Percentiles rank a stretch among this genome's conserved stretches.
phyloP scores from a whole-genome alignment of 2,797 vertebrate species.

The Spinus olivaceus region DNA sequence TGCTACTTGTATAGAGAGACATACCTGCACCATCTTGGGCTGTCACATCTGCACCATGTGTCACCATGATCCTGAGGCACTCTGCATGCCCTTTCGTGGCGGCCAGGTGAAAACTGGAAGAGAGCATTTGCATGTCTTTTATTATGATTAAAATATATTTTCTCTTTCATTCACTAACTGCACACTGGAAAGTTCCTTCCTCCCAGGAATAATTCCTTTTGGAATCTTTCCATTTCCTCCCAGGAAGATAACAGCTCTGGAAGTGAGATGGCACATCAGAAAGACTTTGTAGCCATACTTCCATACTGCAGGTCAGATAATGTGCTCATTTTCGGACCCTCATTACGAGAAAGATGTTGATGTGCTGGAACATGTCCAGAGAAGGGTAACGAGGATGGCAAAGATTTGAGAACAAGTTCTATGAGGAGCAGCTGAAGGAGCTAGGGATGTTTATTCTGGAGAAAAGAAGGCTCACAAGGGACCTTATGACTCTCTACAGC shows the following conservation, averaged over 20 bases:
- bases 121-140: neutral
- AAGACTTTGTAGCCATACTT: neutral
- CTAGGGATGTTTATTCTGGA: neutral
- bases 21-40: constrained; percentile 87
- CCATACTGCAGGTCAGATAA: neutral
- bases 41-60: constrained; percentile 88
- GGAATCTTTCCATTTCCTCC: neutral
- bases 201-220: neutral
- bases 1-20: neutral
- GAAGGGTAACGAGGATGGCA: neutral
- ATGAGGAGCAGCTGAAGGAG: neutral
- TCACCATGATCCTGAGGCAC: constrained; percentile 87
- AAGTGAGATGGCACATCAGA: neutral
- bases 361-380: neutral
- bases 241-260: neutral
- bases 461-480: neutral
- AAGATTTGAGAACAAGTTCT: neutral
- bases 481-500: neutral
- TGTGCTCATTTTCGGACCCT: neutral
- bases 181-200: neutral
- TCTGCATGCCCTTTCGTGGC: constrained; percentile 87
- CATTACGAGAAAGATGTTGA: neutral
- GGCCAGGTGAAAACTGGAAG: constrained; percentile 89
- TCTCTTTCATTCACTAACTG: neutral
- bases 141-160: neutral